Percentiles rank a stretch among this genome's conserved stretches.
phyloP scores from a whole-genome alignment of 2,797 vertebrate genomes.

The Limnodromus scolopaceus region DNA sequence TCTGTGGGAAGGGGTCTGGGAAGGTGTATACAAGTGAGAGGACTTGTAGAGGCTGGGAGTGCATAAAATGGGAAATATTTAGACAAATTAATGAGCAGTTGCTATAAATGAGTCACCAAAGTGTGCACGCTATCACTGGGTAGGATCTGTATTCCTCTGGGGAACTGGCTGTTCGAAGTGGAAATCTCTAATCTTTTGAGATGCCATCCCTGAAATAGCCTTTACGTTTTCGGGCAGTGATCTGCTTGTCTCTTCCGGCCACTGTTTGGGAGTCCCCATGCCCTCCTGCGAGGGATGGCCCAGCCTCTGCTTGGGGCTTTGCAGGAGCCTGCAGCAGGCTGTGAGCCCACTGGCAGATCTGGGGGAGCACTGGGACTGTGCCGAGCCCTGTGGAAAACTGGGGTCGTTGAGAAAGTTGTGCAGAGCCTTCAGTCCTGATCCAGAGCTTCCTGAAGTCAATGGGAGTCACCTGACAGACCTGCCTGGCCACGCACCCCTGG shows the following conservation, averaged over 20 bases:
- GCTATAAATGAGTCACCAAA: not conserved
- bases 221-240: not conserved
- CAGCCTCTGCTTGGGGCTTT: not conserved
- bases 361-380: accelerated
- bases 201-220: not conserved
- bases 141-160: not conserved
- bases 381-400: accelerated
- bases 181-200: not conserved
- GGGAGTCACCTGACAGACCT: not conserved
- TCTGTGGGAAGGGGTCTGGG: not conserved
- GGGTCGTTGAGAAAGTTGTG: accelerated
- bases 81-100: not conserved
- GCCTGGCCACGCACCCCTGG: not conserved
- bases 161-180: not conserved
- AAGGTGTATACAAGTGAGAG: not conserved
- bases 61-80: not conserved
- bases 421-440: not conserved
- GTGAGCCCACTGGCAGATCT: not conserved
- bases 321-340: not conserved
- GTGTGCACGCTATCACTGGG: accelerated
- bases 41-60: accelerated
- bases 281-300: not conserved
- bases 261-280: accelerated
- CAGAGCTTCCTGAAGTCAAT: not conserved
- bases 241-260: not conserved